Percentiles rank a stretch among this genome's conserved stretches.
phyloP scores from a whole-genome alignment of 2,888 invertebrate species.

The Bembecia ichneumoniformis region DNA sequence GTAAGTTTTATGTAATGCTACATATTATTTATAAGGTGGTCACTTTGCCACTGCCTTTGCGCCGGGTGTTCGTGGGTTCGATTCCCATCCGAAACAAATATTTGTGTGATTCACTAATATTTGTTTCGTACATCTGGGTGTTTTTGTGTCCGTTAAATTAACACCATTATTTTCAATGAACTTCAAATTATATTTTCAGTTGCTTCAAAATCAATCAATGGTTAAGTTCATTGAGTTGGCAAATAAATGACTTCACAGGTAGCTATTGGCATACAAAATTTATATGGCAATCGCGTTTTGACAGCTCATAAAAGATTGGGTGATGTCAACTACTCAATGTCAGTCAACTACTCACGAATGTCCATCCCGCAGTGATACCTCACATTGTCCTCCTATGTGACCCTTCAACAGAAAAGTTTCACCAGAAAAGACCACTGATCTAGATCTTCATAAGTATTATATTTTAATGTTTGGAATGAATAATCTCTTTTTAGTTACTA shows the following conservation, averaged over 20 bases:
- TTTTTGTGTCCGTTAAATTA: neutral
- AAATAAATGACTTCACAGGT: neutral
- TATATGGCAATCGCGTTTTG: neutral
- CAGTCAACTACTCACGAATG: neutral
- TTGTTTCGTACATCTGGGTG: neutral
- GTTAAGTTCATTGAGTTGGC: neutral
- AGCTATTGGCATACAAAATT: neutral
- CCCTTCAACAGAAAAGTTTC: neutral
- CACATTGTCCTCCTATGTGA: neutral
- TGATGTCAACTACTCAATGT: neutral
- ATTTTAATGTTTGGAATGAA: no score
- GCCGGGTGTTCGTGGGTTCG: neutral
- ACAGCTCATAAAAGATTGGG: neutral
- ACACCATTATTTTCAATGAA: no score
- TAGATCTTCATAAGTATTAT: no score
- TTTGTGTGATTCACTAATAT: neutral
- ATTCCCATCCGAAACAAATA: neutral
- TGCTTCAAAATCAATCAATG: no score
- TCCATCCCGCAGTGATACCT: neutral
- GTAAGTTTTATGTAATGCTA: constrained; percentile 1
- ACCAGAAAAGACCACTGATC: no score
- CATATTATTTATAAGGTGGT: neutral
- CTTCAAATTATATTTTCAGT: no score
- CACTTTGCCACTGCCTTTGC: neutral
- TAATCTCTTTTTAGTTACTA: no score